Conservation (phyloP, 2,888 invertebrate genomes). For the Thysanoteuthis rhombus region DNA sequence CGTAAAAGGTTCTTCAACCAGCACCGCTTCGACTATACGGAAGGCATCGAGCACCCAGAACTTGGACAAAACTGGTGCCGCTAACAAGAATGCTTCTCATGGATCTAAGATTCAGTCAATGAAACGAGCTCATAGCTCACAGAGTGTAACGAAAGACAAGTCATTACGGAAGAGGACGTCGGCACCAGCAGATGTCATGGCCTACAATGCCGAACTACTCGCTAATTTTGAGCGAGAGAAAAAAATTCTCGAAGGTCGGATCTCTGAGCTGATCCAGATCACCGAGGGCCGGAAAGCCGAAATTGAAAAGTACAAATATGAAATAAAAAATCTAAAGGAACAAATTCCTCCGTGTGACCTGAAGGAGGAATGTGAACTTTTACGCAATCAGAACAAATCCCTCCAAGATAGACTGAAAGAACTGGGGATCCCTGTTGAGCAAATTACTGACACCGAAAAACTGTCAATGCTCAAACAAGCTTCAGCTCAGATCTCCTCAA, state of each 20-base stretch:
- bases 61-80: constrained; percentile 53
- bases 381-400: constrained; percentile 65
- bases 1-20: constrained; percentile 18
- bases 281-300: constrained; percentile 69
- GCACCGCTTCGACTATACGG: constrained; percentile 52
- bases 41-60: constrained; percentile 65
- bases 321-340: constrained; percentile 67
- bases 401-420: constrained; percentile 66
- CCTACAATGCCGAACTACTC: constrained; percentile 66
- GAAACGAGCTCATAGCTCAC: constrained; percentile 65
- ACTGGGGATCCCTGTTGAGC: constrained; percentile 66
- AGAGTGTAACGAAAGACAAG: constrained; percentile 64
- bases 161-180: constrained; percentile 57
- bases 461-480: constrained; percentile 61
- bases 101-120: constrained; percentile 49
- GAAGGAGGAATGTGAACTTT: constrained; percentile 62
- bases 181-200: constrained; percentile 64
- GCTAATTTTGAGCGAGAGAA: constrained; percentile 69
- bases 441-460: constrained; percentile 69
- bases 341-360: constrained; percentile 50
- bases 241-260: constrained; percentile 65
- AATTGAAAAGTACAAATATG: constrained; percentile 69
- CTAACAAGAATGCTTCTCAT: constrained; percentile 37
- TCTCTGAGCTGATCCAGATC: constrained; percentile 68
- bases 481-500: constrained; percentile 29